Percentiles rank a stretch among this genome's conserved stretches.
Conservation (phyloP, 2,113 vertebrate species). For the Acanthisitta chloris region DNA sequence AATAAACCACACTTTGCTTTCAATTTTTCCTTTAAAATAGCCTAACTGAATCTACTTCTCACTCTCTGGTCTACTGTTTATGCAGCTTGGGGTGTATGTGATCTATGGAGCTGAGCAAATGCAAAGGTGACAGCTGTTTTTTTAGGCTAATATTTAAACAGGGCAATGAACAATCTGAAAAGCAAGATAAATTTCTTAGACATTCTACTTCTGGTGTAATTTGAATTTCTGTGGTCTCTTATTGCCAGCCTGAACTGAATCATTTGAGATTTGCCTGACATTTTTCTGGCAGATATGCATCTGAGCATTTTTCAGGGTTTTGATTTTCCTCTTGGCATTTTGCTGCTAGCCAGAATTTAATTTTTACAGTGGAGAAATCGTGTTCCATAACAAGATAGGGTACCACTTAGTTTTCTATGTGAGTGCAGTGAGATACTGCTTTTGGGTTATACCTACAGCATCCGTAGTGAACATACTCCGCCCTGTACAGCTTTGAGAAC, state of each 20-base stretch:
- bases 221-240: slow-evolving; percentile 12
- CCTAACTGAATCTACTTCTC: not conserved
- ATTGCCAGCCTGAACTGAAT: not conserved
- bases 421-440: not conserved
- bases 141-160: not conserved
- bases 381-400: not conserved
- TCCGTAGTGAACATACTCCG: fast-evolving
- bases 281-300: not conserved
- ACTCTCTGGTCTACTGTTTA: not conserved
- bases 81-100: not conserved
- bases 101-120: not conserved
- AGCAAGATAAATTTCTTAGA: not conserved
- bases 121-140: not conserved
- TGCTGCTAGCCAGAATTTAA: not conserved
- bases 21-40: not conserved
- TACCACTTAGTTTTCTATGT: not conserved
- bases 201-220: not conserved
- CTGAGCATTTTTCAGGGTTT: not conserved
- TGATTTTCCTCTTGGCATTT: not conserved
- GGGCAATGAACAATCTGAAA: not conserved
- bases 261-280: not conserved
- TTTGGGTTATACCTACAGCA: not conserved
- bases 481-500: not conserved
- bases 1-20: not conserved
- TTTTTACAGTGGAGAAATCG: not conserved